phyloP scores from a whole-genome alignment of 2,797 vertebrate genomes.

The Petrocephalus sullivani region DNA sequence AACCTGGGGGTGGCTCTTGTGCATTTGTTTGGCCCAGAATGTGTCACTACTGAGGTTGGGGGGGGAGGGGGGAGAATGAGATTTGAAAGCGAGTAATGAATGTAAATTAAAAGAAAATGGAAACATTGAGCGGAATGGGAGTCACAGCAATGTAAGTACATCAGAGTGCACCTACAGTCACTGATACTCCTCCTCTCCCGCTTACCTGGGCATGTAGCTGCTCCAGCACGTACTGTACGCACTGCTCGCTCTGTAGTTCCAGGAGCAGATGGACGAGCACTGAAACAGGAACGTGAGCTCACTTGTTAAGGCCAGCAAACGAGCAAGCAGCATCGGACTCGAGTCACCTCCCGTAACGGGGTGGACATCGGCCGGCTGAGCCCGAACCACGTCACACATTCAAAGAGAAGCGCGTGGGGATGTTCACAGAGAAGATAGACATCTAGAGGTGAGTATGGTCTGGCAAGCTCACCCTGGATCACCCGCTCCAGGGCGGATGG shows the following conservation, averaged over 20 bases:
- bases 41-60: background rate
- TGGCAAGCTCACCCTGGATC: constrained; percentile 70
- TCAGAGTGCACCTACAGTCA: background rate
- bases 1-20: background rate
- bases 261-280: constrained; percentile 76
- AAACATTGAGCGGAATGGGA: background rate
- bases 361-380: background rate
- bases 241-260: constrained; percentile 72
- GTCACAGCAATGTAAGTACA: background rate
- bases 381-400: background rate
- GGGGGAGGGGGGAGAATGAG: background rate
- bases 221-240: constrained; percentile 66
- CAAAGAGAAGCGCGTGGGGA: background rate
- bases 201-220: constrained; percentile 78
- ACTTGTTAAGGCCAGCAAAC: background rate
- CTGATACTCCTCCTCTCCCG: background rate
- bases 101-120: background rate
- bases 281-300: constrained; percentile 45
- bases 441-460: background rate
- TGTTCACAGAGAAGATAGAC: background rate
- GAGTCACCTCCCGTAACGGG: background rate
- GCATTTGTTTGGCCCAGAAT: background rate
- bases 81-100: background rate
- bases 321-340: background rate
- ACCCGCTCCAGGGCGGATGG: constrained; percentile 61